Percentiles rank a stretch among this genome's conserved stretches.
Evolutionary conservation across 2,113 vertebrate species (phyloP).

Genomic region (Orthonyx spaldingii): DNA sequence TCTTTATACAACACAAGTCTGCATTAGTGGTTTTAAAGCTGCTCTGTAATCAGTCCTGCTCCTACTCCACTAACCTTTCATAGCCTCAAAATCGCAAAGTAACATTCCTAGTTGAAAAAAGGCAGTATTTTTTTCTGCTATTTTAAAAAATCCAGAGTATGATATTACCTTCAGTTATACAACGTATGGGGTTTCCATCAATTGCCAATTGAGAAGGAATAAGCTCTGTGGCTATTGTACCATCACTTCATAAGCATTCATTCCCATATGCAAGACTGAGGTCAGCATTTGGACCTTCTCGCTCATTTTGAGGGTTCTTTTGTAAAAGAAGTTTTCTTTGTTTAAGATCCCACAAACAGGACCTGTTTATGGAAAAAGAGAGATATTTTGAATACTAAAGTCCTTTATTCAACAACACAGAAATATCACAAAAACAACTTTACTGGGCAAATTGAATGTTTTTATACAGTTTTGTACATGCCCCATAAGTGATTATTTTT

Average conservation of each 20-base stretch:
- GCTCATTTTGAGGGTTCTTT: conserved; percentile 16
- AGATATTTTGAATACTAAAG: conserved; percentile 83
- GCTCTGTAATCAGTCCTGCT: neutral
- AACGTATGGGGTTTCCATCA: conserved; percentile 9
- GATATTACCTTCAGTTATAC: neutral
- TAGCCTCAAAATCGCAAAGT: neutral
- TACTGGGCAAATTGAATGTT: conserved; percentile 81
- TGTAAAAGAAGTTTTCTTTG: conserved; percentile 31
- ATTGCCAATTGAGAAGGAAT: conserved; percentile 22
- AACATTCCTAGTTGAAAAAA: neutral
- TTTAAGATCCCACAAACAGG: conserved; percentile 70
- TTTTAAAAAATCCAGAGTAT: neutral
- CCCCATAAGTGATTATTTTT: conserved; percentile 81
- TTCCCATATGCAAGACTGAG: neutral
- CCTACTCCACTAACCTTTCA: neutral
- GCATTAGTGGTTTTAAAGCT: neutral
- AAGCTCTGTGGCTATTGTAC: neutral
- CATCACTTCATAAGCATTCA: conserved; percentile 33
- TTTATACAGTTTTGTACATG: conserved; percentile 86
- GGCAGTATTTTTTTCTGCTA: neutral
- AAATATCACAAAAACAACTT: conserved; percentile 87
- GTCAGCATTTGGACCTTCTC: conserved; percentile 10
- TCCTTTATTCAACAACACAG: conserved; percentile 88
- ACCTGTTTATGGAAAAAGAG: conserved; percentile 76
- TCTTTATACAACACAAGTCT: neutral